Evolutionary conservation across 1,140 invertebrate genomes (phyloP), one percentile per base, ranked within the genome.

Genomic region (Melipona quadrifasciata): DNA sequence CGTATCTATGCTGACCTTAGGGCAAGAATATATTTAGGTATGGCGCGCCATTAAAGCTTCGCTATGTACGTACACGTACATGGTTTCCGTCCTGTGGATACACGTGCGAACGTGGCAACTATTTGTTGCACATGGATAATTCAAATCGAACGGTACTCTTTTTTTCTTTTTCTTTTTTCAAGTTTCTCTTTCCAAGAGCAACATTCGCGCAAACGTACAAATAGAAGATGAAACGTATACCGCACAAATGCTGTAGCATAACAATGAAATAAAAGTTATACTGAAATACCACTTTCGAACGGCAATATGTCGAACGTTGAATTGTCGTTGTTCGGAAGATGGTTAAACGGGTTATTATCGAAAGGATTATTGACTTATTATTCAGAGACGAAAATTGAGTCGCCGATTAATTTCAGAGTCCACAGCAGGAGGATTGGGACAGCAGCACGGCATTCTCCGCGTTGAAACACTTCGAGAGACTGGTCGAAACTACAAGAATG

Each of bases 401-500:
- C 19, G 17, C 16, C 53, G 10, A 34, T 47, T 39, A n/a, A 72
- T 67, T 72, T 11, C 86, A 95, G 94, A 94, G 92, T 79, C 93
- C 94, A 39, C 93, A 94, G 82, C 94, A 94, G 91, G 96, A 95
- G 90, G 96, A 97, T 83, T 96, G 96, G 95, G 97, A 97, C 89
- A 96, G 96, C 86, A 96, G 95, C 76, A 98, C 98, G 31, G 97
- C 98, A 55, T 97, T 96, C 92, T 96, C 97, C 77, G 97, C 97
- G 76, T 95, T 99, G 86, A 96, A 97, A 92, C 96, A 98, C 90
- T 97, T 99, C 89, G 97, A 98, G 93, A 97, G 98, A 87, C 95
- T 98, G 27, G 96, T 98, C 21, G 98, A 99, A 93, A 96, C 98
- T 93, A 97, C 96, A n/a, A 95, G 97, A 88, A 96, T 97, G 94